A percentile compares a stretch with the other conserved stretches of the same genome.
These are phyloP conservation scores for Forpus xanthops DNA, from an alignment of 2,797 vertebrate species.

Conservation along the genomic window DNA sequence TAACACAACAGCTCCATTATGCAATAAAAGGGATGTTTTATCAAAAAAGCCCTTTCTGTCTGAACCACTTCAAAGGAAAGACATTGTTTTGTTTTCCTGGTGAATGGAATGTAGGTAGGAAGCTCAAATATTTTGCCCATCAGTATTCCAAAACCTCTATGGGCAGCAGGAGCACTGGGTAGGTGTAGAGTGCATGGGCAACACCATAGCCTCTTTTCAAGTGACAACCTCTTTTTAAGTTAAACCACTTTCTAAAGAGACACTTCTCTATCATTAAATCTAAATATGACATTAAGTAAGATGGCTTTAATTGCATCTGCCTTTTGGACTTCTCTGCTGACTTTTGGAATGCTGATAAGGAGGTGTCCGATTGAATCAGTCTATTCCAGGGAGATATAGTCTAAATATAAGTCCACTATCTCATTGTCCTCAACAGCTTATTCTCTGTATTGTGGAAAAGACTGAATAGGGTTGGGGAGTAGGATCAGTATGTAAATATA, in stretches of 20 bases:
- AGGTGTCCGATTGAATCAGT: background rate
- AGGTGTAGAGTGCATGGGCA: background rate
- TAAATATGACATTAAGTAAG: background rate
- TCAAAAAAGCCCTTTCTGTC: background rate
- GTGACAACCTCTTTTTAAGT: background rate
- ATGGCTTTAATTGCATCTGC: background rate
- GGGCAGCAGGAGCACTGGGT: background rate
- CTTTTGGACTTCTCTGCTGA: background rate
- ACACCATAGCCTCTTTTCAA: background rate
- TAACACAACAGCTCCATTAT: background rate
- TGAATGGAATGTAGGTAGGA: background rate
- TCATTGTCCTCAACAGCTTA: background rate
- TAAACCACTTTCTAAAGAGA: background rate
- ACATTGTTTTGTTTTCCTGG: background rate
- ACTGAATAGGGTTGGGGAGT: background rate
- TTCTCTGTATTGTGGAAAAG: background rate
- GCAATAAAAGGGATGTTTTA: background rate
- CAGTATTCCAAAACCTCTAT: background rate
- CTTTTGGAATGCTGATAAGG: background rate
- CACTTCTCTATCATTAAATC: background rate
- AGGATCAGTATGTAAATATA: background rate
- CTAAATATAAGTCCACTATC: background rate
- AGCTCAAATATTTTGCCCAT: background rate
- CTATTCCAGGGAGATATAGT: background rate
- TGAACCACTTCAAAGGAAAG: constrained; percentile 43